phyloP scores from a whole-genome alignment of 2,113 vertebrate species.

The Pelodiscus sinensis region DNA sequence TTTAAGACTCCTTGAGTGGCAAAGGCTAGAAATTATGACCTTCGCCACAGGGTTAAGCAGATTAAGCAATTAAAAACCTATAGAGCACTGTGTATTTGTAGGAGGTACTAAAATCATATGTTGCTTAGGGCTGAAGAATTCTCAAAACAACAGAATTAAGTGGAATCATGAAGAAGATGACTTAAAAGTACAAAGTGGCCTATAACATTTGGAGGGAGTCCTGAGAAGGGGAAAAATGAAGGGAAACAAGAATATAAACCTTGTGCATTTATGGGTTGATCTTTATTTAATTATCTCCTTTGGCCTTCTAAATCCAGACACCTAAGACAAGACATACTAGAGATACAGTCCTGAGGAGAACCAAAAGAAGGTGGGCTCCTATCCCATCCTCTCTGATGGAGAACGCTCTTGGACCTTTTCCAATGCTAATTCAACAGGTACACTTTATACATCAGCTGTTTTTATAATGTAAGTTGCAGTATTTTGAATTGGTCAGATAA shows the following conservation, averaged over 20 bases:
- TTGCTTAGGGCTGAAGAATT: neutral
- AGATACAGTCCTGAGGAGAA: constrained; percentile 72
- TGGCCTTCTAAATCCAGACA: constrained; percentile 19
- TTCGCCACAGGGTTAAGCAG: neutral
- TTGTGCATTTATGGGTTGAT: neutral
- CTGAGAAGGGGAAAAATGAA: neutral
- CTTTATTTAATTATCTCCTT: neutral
- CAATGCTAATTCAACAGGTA: constrained; percentile 85
- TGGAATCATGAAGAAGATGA: neutral
- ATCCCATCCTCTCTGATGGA: constrained; percentile 85
- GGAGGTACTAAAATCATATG: neutral
- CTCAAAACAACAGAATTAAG: neutral
- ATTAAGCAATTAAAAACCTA: neutral
- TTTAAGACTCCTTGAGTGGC: neutral
- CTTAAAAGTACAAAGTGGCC: neutral
- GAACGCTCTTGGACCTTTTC: constrained; percentile 81
- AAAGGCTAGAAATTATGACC: neutral
- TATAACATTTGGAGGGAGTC: neutral
- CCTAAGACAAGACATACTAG: constrained; percentile 59
- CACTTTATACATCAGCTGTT: neutral
- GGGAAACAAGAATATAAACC: neutral
- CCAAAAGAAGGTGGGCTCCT: constrained; percentile 91
- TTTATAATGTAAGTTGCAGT: neutral
- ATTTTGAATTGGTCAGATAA: neutral
- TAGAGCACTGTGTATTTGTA: neutral